Conservation (phyloP, 2,113 vertebrate species). For the Peromyscus polionotus region DNA sequence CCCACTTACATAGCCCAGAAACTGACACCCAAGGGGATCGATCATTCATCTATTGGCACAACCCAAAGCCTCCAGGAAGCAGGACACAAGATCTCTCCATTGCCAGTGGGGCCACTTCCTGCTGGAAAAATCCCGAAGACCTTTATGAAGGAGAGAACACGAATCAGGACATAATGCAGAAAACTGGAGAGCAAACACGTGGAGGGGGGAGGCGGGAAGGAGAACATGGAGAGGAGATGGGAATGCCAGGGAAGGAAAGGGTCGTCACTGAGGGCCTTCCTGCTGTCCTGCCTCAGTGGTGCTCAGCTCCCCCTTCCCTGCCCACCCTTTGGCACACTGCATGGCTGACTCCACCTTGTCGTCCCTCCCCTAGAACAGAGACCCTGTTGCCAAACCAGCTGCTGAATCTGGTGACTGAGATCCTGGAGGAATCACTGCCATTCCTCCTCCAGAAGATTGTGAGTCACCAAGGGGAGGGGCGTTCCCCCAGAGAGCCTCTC, state of each 20-base stretch:
- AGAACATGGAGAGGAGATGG: too few species aligned
- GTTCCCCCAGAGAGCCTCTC: neutral
- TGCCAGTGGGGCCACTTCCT: neutral
- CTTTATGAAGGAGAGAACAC: neutral
- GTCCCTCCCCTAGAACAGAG: neutral
- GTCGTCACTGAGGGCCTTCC: neutral
- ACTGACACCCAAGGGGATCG: too few species aligned
- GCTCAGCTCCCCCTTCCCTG: too few species aligned
- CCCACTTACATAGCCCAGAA: neutral
- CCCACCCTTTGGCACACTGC: neutral
- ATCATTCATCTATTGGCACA: neutral
- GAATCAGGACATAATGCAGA: neutral
- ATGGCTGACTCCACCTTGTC: neutral
- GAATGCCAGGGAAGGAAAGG: neutral
- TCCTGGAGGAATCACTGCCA: conserved; percentile 38
- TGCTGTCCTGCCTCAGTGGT: neutral
- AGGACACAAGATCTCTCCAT: neutral
- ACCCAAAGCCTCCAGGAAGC: conserved; percentile 19
- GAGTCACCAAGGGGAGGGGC: neutral
- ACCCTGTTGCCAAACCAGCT: neutral
- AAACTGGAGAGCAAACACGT: neutral
- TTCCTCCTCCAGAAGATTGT: conserved; percentile 69
- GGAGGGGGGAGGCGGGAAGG: accelerated
- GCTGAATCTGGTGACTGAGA: neutral
- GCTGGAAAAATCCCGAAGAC: neutral